Conservation (phyloP, 2,888 invertebrate genomes). For the Phortica magna region DNA sequence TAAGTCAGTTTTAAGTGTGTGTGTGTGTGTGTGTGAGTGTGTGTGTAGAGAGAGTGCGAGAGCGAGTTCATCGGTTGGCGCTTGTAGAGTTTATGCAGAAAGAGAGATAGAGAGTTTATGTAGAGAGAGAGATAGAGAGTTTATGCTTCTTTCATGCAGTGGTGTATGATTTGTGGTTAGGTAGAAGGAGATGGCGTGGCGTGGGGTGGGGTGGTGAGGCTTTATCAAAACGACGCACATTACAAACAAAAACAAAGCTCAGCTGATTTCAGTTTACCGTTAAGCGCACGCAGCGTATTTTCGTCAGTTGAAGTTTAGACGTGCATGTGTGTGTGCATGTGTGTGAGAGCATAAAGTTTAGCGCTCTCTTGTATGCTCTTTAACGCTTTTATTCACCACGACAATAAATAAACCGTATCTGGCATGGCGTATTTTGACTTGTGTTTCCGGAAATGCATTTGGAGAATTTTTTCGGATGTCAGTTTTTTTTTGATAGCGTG, state of each 20-base stretch:
- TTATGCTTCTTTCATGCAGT: background rate
- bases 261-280: constrained; percentile 63
- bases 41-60: background rate
- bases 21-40: constrained; percentile 28
- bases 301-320: background rate
- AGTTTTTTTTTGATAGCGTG: background rate
- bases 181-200: background rate
- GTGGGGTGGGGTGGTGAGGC: background rate
- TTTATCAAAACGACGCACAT: constrained; percentile 32
- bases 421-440: constrained; percentile 4
- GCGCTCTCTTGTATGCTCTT: background rate
- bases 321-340: background rate
- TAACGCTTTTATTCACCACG: background rate
- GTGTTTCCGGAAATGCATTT: background rate
- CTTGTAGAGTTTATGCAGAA: background rate
- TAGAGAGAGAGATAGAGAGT: too few species aligned
- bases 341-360: background rate
- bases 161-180: constrained; percentile 36
- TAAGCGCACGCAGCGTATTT: background rate
- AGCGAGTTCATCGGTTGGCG: background rate
- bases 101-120: background rate
- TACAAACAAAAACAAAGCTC: constrained; percentile 68
- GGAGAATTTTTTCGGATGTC: background rate
- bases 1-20: constrained; percentile 36
- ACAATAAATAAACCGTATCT: too few species aligned